These are phyloP conservation scores for Thymallus thymallus DNA, from an alignment of 2,113 vertebrate genomes.

Conservation along the genomic window DNA sequence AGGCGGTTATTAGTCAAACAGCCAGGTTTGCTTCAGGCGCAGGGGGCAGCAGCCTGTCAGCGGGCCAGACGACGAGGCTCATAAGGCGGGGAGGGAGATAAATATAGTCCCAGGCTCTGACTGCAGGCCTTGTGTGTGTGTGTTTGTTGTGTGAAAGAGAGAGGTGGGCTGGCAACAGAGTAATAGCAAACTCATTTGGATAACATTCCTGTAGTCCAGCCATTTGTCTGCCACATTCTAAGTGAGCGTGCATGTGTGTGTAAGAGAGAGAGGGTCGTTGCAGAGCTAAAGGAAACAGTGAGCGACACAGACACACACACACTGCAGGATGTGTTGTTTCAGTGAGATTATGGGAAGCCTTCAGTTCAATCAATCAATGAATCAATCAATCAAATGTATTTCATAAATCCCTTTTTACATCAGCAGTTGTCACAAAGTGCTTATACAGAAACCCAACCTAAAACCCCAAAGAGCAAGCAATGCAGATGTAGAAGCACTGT, in stretches of 20 bases:
- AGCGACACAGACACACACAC: neutral
- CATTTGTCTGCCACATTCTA: neutral
- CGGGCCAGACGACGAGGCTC: neutral
- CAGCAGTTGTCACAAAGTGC: no score
- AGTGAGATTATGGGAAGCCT: neutral
- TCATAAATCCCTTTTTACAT: no score
- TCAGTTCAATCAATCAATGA: neutral
- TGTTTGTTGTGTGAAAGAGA: neutral
- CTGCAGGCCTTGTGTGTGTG: neutral
- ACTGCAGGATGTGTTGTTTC: neutral
- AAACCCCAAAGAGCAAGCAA: no score
- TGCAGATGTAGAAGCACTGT: no score
- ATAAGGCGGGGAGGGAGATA: neutral
- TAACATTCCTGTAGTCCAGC: neutral
- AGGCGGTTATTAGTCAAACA: neutral
- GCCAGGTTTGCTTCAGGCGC: neutral
- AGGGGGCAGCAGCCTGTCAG: neutral
- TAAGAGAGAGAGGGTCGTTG: neutral
- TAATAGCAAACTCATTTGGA: neutral
- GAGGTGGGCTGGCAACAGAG: neutral
- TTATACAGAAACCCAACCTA: no score
- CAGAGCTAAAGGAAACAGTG: neutral
- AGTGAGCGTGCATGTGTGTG: neutral
- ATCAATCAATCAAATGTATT: neutral
- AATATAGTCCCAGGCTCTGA: neutral